phyloP scores from a whole-genome alignment of 2,113 vertebrate species.

The Murina feae region DNA sequence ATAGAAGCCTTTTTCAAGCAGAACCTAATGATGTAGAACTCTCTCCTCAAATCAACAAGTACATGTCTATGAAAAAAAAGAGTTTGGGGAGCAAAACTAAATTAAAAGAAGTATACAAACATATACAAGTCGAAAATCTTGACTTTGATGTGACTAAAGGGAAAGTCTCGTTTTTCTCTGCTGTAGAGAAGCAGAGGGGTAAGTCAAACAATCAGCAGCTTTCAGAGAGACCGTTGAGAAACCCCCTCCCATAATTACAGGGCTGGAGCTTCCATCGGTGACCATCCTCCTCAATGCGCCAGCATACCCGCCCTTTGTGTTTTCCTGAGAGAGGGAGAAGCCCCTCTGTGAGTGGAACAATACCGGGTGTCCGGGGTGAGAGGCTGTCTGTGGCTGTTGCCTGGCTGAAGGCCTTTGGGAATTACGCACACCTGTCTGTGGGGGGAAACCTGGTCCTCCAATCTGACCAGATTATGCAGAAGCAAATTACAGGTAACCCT shows the following conservation, averaged over 20 bases:
- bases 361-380: not conserved
- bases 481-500: conserved; percentile 31
- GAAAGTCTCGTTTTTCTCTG: not conserved
- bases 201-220: not conserved
- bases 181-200: not conserved
- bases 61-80: not conserved
- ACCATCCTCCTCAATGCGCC: not conserved
- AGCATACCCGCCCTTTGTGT: not conserved
- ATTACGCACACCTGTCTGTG: not conserved
- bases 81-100: not conserved
- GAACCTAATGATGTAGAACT: not conserved
- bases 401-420: not conserved
- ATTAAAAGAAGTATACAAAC: not conserved
- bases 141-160: not conserved
- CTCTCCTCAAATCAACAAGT: not conserved
- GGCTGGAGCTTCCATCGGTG: not conserved
- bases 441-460: not conserved
- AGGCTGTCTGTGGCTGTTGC: not conserved
- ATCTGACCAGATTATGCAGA: not conserved
- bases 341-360: not conserved
- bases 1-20: not conserved
- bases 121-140: not conserved
- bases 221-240: not conserved
- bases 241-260: not conserved
- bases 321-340: conserved; percentile 23